Base-by-base conservation (phyloP, 2,888 invertebrate genomes). In the Tetragnatha montana region DNA sequence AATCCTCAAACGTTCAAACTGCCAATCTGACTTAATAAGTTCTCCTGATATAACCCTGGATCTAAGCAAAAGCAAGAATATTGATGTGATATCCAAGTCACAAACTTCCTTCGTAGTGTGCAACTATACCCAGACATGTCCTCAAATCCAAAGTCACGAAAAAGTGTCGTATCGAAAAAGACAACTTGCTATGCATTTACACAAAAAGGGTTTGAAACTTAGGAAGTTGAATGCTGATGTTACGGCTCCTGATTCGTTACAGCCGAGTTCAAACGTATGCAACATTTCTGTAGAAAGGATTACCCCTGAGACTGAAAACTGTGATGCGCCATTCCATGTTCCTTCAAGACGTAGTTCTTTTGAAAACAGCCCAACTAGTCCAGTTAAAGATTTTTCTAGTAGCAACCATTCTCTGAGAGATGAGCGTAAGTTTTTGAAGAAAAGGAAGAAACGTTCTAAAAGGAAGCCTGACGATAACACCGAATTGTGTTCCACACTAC, bases 1-100 rank as follows among this genome's bases (percentile, higher is more conserved):
- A 76, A 51, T 81, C 35, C 80, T 87, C 12, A 87, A 87, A n/a
- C 87, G 69, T 69, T 87, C 81, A 35, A 81, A 75, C 70, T 81
- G 50, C 51, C 87, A 81, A 70, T 60, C 49, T 68, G 21, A 79
- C 19, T 22, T 76, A 73, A n/a, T 60, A 51, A 80, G 49, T 79
- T 22, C 69, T 17, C 69, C 68, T 47, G 68, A 69, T 70, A n/a
- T 81, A 49, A 22, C 74, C n/a, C 49, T 75, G 6, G 49, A 78
- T 82, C 10, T 75, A 21, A 74, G 81, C 3, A 22, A 70, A 60
- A 14, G 78, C 35, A 82, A 82, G 70, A 78, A 21, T 35, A 47
- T 71, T 50, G 80, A 80, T 51, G 60, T 86, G 17, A 49, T 51
- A 19, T 74, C 74, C 4, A 86, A 86, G 73, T 51, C 73, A 1